Conservation (phyloP, 2,113 vertebrate genomes). For the Psammodynastes pulverulentus region DNA sequence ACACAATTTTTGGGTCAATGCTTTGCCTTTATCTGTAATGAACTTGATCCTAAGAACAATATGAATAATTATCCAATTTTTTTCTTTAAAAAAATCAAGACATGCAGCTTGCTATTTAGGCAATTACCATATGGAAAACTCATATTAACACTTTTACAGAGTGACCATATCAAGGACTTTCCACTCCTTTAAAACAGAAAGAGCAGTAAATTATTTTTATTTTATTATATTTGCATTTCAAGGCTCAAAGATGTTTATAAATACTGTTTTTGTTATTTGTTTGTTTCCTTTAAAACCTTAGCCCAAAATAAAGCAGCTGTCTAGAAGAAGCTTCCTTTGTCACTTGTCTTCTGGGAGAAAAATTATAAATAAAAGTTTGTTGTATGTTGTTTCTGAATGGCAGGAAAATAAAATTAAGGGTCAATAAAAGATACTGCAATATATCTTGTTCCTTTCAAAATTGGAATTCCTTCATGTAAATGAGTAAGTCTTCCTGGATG, state of each 20-base stretch:
- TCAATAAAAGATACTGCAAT: slow-evolving; percentile 98
- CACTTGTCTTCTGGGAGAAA: slow-evolving; percentile 58
- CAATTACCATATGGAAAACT: slow-evolving; percentile 22
- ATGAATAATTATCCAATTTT: not conserved
- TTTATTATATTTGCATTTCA: slow-evolving; percentile 59
- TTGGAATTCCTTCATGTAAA: slow-evolving; percentile 95
- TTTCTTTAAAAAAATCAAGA: slow-evolving; percentile 24
- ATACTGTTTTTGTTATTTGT: slow-evolving; percentile 19
- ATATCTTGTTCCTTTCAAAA: slow-evolving; percentile 92
- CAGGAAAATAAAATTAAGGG: slow-evolving; percentile 73
- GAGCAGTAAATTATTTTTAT: slow-evolving; percentile 60
- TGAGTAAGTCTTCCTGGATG: slow-evolving; percentile 96
- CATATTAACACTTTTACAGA: not conserved
- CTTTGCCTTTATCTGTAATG: not conserved
- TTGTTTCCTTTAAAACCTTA: slow-evolving; percentile 51
- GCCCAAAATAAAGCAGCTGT: slow-evolving; percentile 61
- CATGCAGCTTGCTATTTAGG: slow-evolving; percentile 14
- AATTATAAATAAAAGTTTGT: slow-evolving; percentile 68
- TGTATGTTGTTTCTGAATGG: slow-evolving; percentile 30
- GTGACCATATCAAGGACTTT: slow-evolving; percentile 18
- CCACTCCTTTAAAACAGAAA: slow-evolving; percentile 45
- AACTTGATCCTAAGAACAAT: not conserved
- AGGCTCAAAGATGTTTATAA: slow-evolving; percentile 73
- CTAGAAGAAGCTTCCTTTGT: slow-evolving; percentile 53
- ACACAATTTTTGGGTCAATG: slow-evolving; percentile 1